Evolutionary conservation across 2,113 vertebrate genomes (phyloP).

Genomic region (Petromus typicus): DNA sequence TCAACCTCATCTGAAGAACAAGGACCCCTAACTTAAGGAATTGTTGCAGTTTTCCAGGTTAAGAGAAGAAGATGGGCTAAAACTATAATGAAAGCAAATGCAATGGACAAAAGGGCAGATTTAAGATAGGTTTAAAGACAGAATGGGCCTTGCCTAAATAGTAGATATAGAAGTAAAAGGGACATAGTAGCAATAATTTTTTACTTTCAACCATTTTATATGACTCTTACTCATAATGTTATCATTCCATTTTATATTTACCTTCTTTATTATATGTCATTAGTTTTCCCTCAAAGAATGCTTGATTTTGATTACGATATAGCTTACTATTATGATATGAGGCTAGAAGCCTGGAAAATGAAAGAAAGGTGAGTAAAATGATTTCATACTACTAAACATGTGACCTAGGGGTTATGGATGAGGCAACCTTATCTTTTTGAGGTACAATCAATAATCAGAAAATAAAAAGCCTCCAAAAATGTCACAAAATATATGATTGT

Average conservation of each 20-base stretch:
- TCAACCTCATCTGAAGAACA: not conserved
- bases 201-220: not conserved
- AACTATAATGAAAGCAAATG: not conserved
- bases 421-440: not conserved
- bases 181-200: not conserved
- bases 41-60: not conserved
- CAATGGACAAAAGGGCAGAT: not conserved
- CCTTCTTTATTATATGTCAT: not conserved
- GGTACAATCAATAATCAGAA: not conserved
- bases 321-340: not conserved
- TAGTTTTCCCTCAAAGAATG: not conserved
- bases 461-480: not conserved
- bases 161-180: not conserved
- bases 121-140: slow-evolving; percentile 1
- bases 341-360: not conserved
- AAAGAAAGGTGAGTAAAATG: not conserved
- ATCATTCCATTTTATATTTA: not conserved
- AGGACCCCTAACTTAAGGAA: not conserved
- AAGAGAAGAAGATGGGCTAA: not conserved
- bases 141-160: not conserved
- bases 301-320: not conserved
- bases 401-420: not conserved
- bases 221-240: not conserved
- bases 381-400: slow-evolving; percentile 9
- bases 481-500: not conserved